Evolutionary conservation across 2,888 invertebrate genomes (phyloP).

Genomic region (Anoplius nigerrimus): DNA sequence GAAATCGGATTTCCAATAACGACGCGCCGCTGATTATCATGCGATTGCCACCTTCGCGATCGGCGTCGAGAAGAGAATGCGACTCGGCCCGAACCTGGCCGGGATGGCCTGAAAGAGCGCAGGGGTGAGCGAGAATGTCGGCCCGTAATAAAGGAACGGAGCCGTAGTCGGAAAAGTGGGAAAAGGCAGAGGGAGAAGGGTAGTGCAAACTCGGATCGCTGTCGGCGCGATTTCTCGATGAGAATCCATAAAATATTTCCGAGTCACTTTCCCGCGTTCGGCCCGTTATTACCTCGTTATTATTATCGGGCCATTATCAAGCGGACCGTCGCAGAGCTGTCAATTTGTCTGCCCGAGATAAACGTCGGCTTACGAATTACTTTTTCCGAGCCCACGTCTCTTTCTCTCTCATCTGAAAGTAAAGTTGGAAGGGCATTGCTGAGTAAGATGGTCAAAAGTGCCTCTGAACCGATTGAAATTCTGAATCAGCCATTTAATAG

Average conservation of each 20-base stretch:
- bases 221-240: conserved; percentile 36
- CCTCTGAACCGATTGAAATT: no score
- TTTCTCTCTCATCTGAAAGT: no score
- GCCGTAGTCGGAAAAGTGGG: no score
- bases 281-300: conserved; percentile 48
- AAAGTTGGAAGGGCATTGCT: no score
- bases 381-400: no score
- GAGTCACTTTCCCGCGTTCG: conserved; percentile 11
- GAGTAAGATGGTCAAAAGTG: no score
- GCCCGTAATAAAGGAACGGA: conserved; percentile 6
- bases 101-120: no score
- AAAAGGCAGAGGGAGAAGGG: background rate
- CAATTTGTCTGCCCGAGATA: conserved; percentile 13
- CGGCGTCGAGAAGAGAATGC: conserved; percentile 21
- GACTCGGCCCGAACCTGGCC: background rate
- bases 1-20: conserved; percentile 58
- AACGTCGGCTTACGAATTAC: no score
- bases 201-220: conserved; percentile 18
- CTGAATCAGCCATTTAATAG: no score
- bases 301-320: conserved; percentile 25
- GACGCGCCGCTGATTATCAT: conserved; percentile 54
- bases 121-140: conserved; percentile 10
- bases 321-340: background rate
- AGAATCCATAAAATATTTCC: conserved; percentile 52
- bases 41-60: conserved; percentile 51